These are phyloP conservation scores for Thaumatotibia leucotreta DNA, from an alignment of 1,140 invertebrate genomes.

Conservation along the genomic window DNA sequence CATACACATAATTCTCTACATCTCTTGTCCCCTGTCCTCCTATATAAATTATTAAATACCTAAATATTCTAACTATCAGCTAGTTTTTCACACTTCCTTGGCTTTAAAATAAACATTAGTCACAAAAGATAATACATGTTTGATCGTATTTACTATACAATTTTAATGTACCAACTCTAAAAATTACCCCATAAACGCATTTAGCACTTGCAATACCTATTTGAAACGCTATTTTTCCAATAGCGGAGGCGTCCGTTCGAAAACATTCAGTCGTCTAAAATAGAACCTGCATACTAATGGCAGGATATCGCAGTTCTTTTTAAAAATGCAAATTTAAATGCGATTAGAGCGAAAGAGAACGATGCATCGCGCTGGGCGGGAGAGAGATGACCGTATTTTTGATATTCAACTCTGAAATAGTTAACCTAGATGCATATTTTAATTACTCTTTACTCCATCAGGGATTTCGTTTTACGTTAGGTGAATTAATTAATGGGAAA, in stretches of 20 bases:
- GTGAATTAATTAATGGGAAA: not conserved
- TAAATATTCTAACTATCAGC: no score
- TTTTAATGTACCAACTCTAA: no score
- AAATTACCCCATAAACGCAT: no score
- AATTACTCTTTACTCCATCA: not conserved
- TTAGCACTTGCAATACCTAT: no score
- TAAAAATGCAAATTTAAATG: not conserved
- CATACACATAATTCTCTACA: no score
- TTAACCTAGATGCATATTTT: slow-evolving; percentile 5
- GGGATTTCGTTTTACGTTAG: not conserved
- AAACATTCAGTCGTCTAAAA: not conserved
- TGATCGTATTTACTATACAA: no score
- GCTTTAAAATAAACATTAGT: no score
- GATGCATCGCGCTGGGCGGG: not conserved
- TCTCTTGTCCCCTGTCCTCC: no score
- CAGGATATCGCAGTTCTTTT: not conserved
- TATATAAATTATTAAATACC: no score
- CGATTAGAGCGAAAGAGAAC: not conserved
- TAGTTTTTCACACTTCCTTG: no score
- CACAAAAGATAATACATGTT: no score
- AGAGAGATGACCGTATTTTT: not conserved
- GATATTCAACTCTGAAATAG: not conserved
- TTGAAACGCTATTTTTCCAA: not conserved
- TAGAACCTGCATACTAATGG: not conserved
- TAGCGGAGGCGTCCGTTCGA: not conserved